Evolutionary conservation across 2,113 vertebrate genomes (phyloP), one percentile per base, ranked within the genome.

Genomic region (Aphelocoma coerulescens): DNA sequence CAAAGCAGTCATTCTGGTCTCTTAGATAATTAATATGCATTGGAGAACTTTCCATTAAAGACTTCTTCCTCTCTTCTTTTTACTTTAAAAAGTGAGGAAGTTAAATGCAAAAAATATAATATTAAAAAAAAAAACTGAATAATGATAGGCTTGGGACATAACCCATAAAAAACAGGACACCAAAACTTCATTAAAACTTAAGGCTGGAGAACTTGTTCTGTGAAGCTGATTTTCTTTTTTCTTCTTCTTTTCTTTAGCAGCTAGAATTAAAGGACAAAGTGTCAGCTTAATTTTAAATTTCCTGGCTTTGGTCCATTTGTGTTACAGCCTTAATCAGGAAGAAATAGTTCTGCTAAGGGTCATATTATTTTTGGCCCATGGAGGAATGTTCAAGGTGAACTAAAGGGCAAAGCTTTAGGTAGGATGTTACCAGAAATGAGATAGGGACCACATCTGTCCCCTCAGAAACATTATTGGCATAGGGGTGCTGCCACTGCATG

Each of bases 21-120:
- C 95, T 93, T 91, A 85, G 94, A 94, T 95, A 97, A 97, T 98
- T 98, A 98, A 97, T 85, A 98, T 95, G 96, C 89, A 84, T 68
- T 69, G 61, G 44, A 67, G 66, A 95, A 88, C 85, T 87, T 96
- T 94, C 80, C 69, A 75, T 96, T 97, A 97, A 97, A 95, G 93
- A 81, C 30, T 97, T 88, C 76, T 72, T 27, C 20, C 37, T 93
- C 61, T 90, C 48, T 94, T 85, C 44, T 72, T 89, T 89, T 59
- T 62, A 48, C 57, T 88, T 94, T 88, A 82, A 88, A 96, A 96
- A 87, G 32, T 8, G 23, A 94, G 88, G 58, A 86, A 71, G 20
- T 85, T 79, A 85, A 85, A 91, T 63, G 27, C 4, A 81, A 62
- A 49, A 69, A 73, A 9, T 27, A 51, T 51, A 51, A 51, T 51